Conservation (phyloP, 2,797 vertebrate genomes). For the Cuniculus paca region DNA sequence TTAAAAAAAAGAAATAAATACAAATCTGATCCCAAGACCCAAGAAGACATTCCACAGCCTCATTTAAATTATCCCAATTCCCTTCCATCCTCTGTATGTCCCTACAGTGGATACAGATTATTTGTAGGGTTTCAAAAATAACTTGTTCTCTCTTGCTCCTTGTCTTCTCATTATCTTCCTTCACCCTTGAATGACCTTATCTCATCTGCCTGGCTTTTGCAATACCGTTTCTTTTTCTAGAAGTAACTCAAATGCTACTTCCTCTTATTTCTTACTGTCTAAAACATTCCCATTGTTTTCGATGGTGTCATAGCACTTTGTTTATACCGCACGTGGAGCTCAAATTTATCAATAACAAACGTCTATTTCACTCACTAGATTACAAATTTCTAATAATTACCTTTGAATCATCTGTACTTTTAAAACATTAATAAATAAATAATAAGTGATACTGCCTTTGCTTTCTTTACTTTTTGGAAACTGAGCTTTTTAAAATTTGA, state of each 20-base stretch:
- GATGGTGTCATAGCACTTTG: slow-evolving; percentile 45
- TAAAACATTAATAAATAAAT: slow-evolving; percentile 50
- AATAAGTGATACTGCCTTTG: neutral
- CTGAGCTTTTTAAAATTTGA: slow-evolving; percentile 23
- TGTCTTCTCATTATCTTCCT: slow-evolving; percentile 47
- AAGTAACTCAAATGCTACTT: slow-evolving; percentile 72
- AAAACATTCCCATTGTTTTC: slow-evolving; percentile 56
- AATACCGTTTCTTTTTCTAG: slow-evolving; percentile 66
- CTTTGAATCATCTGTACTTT: slow-evolving; percentile 45
- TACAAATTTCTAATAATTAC: neutral
- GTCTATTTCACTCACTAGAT: slow-evolving; percentile 22
- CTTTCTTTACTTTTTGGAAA: slow-evolving; percentile 54
- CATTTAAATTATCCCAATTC: slow-evolving; percentile 31
- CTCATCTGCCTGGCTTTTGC: slow-evolving; percentile 54
- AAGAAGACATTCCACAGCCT: slow-evolving; percentile 11
- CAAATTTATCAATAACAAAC: slow-evolving; percentile 33
- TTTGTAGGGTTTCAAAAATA: slow-evolving; percentile 33
- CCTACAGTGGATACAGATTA: neutral
- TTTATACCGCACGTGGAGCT: slow-evolving; percentile 64
- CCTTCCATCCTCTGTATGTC: neutral
- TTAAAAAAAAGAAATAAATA: neutral
- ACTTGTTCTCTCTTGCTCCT: neutral
- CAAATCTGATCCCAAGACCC: neutral
- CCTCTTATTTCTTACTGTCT: slow-evolving; percentile 45
- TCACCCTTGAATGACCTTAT: slow-evolving; percentile 41